These are phyloP conservation scores for Eutolmus rufibarbis DNA, from an alignment of 2,888 invertebrate genomes.

Conservation along the genomic window DNA sequence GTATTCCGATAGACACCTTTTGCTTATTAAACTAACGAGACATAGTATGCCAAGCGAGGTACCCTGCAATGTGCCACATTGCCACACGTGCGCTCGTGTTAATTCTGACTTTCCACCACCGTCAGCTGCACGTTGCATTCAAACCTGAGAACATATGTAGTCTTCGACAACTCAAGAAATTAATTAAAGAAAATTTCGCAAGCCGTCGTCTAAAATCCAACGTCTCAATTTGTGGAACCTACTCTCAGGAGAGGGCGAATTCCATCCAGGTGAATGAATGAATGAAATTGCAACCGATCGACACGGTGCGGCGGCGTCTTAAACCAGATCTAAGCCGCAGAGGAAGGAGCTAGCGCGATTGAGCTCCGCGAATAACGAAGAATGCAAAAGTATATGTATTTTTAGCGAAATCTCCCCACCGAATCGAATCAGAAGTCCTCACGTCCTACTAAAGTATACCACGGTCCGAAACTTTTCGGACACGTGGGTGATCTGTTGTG, in stretches of 20 bases:
- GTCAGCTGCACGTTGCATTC: background rate
- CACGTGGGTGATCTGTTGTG: slow-evolving; percentile 44
- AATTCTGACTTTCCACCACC: background rate
- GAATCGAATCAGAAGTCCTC: background rate
- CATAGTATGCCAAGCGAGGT: background rate
- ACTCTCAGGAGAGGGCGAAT: background rate
- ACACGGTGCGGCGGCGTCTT: background rate
- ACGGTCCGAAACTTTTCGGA: slow-evolving; percentile 14
- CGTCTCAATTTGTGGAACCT: background rate
- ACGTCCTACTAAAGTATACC: background rate
- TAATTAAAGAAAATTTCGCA: background rate
- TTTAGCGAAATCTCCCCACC: background rate
- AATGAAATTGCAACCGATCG: background rate
- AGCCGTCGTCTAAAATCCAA: background rate
- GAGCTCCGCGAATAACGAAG: background rate
- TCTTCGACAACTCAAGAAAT: background rate
- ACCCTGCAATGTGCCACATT: background rate
- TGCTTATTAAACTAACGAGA: background rate
- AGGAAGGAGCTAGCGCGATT: background rate
- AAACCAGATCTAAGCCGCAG: background rate
- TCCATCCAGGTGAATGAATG: background rate
- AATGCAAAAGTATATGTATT: background rate
- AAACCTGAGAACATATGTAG: background rate
- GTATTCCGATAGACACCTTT: background rate
- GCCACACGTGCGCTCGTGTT: background rate